Base-by-base conservation (phyloP, 2,113 vertebrate genomes). In the Cinclus mexicanus region DNA sequence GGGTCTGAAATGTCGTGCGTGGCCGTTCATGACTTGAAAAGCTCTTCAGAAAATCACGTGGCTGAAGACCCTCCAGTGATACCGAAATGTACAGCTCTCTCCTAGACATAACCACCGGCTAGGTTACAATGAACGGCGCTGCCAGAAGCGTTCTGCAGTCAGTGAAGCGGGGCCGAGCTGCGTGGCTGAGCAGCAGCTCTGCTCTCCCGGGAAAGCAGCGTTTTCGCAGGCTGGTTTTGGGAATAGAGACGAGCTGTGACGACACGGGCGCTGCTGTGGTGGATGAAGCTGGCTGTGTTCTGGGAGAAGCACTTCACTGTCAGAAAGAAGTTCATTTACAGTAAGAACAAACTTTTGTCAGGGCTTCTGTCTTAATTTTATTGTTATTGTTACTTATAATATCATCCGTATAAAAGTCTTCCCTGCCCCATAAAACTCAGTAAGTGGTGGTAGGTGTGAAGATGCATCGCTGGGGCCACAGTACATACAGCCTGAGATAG, bases 211-310 rank as follows among this genome's bases (percentile, higher is more conserved):
- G 93, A n/a, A 71, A 71, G 23, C 63, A 0, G 11, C 90, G 7
- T 17, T 82, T 31, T 47, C 47, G 89, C 75, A 97, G 97, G 11
- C 46, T 99, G 3, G 98, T 99, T 7, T 49, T 99, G 92, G 99
- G 99, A 24, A 99, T 99, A 28, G 99, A 99, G 97, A 99, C 98
- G 0, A 99, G 99, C 97, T 99, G 99, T 22, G 99, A 99, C 46
- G 99, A 99, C 61, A 99, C 99, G 2, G 99, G 98, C 8, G 99
- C 99, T 14, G 99, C 99, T 5, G 98, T 99, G 28, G 83, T 99
- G 95, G 98, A 99, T n/a, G 98, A 99, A 69, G 95, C 96, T 1
- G 99, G 99, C 35, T 50, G 41, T 2, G 88, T 99, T 28, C 97
- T 99, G 67, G 99, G 99, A 77, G 99, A 99, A 96, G 98, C 98